Evolutionary conservation across 23 tunicate species (phyloP).

Genomic region (Aplidium turbinatum): DNA sequence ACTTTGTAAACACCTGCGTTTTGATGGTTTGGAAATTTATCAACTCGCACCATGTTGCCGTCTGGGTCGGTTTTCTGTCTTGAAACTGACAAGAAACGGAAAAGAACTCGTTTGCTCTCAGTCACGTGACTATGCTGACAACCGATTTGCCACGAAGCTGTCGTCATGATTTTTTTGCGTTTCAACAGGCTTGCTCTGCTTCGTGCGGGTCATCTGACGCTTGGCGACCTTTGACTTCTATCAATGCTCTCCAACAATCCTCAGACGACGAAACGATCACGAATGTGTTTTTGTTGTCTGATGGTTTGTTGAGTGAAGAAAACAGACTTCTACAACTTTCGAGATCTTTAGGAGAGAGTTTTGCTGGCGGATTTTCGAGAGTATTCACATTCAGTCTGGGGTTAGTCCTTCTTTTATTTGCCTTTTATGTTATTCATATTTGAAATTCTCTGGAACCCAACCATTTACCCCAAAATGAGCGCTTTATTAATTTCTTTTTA

Average conservation of each 20-base stretch:
- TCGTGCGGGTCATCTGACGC: slow-evolving; percentile 22
- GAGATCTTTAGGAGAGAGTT: slow-evolving; percentile 18
- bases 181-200: slow-evolving; percentile 29
- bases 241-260: slow-evolving; percentile 2
- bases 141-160: no score
- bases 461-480: background rate
- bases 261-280: background rate
- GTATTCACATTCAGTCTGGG: slow-evolving; percentile 75
- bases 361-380: slow-evolving; percentile 5
- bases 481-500: no score
- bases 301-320: slow-evolving; percentile 67
- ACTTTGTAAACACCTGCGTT: no score
- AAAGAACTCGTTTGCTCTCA: no score
- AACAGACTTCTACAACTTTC: slow-evolving; percentile 29
- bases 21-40: no score
- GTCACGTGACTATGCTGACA: no score
- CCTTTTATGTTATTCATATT: no score
- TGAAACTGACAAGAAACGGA: no score
- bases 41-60: no score
- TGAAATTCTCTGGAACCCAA: background rate
- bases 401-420: slow-evolving; percentile 13
- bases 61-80: no score
- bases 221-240: slow-evolving; percentile 45
- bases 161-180: no score
- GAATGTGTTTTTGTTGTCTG: slow-evolving; percentile 69